Base-by-base conservation (phyloP, 2,113 vertebrate genomes). In the Chloropsis hardwickii region DNA sequence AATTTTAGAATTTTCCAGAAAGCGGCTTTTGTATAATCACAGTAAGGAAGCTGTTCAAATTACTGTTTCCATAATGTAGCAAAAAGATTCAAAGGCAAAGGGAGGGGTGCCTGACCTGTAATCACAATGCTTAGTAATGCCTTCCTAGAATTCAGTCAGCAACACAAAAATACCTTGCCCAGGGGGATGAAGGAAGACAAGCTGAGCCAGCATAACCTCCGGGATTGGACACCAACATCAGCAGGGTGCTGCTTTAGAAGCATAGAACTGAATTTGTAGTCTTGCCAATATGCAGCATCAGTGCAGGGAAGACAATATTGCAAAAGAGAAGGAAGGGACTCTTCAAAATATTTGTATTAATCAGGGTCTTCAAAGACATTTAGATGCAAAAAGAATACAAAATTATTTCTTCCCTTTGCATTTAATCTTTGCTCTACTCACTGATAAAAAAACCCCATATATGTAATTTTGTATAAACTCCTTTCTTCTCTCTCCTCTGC, bases 101-200 rank as follows among this genome's bases (percentile, higher is more conserved):
- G 82, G 92, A 86, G 90, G 74, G 78, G 81, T 94, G 76, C 72
- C 82, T 96, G 96, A 94, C 94, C 95, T 96, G 96, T 93, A 93
- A 95, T 93, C 94, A 92, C 92, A 94, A 64, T 93, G 95, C 95
- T 96, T 96, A 95, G 94, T 95, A 96, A 97, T 94, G 94, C 82
- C 93, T 94, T 96, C 82, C 90, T 94, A 70, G 72, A 74, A 88
- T 88, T 96, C 94, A 94, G 85, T 71, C 92, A 90, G 94, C 94
- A 95, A 56, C 0, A 31, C 88, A 94, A 62, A 96, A 96, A 93
- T 90, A 95, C 93, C 94, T 96, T 94, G 80, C 95, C 92, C 0
- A 14, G 65, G 94, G 94, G 93, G 72, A 93, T 95, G 90, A 90
- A 29, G 2, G 6, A 50, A 93, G 92, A 90, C 92, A 90, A 92